phyloP scores from a whole-genome alignment of 2,113 vertebrate species.

The Macrotus californicus region DNA sequence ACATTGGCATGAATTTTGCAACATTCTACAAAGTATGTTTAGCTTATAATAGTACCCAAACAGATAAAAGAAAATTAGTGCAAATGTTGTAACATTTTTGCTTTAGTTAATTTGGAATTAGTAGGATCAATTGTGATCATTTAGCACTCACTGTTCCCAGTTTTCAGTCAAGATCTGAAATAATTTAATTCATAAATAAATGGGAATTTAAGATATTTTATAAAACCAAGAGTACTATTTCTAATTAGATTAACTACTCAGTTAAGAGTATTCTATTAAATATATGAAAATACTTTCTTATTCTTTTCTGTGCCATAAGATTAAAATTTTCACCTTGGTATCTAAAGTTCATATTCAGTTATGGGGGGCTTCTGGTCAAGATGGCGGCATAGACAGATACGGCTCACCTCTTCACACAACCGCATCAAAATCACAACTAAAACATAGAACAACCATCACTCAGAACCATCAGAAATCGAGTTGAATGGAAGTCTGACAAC shows the following conservation, averaged over 20 bases:
- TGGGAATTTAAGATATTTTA: not conserved
- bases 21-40: conserved; percentile 20
- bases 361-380: too few relatives aligned
- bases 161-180: conserved; percentile 43
- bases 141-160: not conserved
- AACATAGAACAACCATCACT: too few relatives aligned
- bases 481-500: too few relatives aligned
- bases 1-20: not conserved
- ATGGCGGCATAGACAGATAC: too few relatives aligned
- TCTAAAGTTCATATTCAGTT: not conserved
- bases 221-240: conserved; percentile 30
- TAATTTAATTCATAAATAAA: conserved; percentile 34
- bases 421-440: too few relatives aligned
- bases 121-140: not conserved
- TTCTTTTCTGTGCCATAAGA: not conserved
- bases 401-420: too few relatives aligned
- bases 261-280: not conserved
- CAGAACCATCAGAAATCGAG: too few relatives aligned
- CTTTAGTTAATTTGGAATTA: conserved; percentile 21
- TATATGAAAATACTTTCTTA: not conserved
- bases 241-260: conserved; percentile 16
- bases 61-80: not conserved
- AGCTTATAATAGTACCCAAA: not conserved
- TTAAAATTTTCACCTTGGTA: not conserved
- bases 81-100: conserved; percentile 20